A percentile compares a stretch with the other conserved stretches of the same genome.
Evolutionary conservation across 2,797 vertebrate genomes (phyloP).

Genomic region (Geotrypetes seraphini): DNA sequence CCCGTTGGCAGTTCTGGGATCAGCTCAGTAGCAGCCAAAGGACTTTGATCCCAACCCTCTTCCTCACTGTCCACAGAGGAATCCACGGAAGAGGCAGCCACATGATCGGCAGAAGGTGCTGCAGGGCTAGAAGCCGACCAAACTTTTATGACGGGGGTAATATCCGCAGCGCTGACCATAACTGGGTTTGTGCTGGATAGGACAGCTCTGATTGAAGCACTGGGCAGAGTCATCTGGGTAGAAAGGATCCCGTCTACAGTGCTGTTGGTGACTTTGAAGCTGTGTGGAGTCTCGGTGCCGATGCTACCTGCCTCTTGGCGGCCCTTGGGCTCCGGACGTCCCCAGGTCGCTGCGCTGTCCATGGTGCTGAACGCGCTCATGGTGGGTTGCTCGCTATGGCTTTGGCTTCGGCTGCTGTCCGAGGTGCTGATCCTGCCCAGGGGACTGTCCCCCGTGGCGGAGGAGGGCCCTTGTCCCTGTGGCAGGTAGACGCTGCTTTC

Average conservation of each 20-base stretch:
- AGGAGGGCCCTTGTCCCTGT: background rate
- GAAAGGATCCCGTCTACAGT: background rate
- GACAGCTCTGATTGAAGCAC: background rate
- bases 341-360: background rate
- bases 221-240: background rate
- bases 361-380: background rate
- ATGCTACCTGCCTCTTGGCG: background rate
- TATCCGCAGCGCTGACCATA: background rate
- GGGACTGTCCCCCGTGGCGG: background rate
- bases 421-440: background rate
- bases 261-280: background rate
- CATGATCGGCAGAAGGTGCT: background rate
- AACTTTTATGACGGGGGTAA: background rate
- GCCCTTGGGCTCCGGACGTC: too few species aligned
- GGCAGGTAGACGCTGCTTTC: background rate
- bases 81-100: background rate
- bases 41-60: slow-evolving; percentile 52
- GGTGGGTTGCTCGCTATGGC: too few species aligned
- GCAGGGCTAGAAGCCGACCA: background rate
- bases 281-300: background rate
- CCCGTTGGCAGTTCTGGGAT: slow-evolving; percentile 44
- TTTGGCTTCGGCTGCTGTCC: background rate
- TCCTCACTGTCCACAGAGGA: background rate
- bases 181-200: background rate
- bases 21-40: slow-evolving; percentile 55